A percentile compares a stretch with the other conserved stretches of the same genome.
Conservation (phyloP, 1,140 invertebrate species). For the Cecropterus lyciades region DNA sequence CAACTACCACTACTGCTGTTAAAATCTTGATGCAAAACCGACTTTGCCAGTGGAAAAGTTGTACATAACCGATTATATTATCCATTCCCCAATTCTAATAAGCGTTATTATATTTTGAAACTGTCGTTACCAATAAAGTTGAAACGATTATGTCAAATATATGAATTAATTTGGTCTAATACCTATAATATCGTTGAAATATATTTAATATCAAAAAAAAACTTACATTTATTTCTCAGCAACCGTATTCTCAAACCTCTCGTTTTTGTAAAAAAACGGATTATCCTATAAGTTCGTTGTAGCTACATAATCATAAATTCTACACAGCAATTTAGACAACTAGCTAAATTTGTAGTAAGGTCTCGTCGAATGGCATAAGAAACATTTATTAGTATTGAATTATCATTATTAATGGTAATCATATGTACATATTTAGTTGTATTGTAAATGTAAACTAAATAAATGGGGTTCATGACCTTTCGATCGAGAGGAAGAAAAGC, state of each 20-base stretch:
- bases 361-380: constrained; percentile 37
- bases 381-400: constrained; percentile 64
- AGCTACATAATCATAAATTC: constrained; percentile 22
- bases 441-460: constrained; percentile 71
- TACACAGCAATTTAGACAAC: constrained; percentile 17
- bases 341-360: constrained; percentile 29
- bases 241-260: constrained; percentile 14
- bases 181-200: no score
- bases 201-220: no score
- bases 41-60: no score
- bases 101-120: no score
- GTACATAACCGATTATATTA: no score
- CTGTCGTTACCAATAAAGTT: no score
- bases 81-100: no score
- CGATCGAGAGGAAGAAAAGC: constrained; percentile 66
- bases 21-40: no score
- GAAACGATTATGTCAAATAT: no score
- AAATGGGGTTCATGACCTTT: constrained; percentile 63
- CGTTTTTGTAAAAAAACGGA: background rate
- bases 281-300: background rate
- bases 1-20: no score
- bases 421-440: constrained; percentile 74
- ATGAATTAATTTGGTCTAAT: no score
- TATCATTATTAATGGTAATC: constrained; percentile 68
- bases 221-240: no score